Evolutionary conservation across 2,113 vertebrate genomes (phyloP).

Genomic region (Perca flavescens): DNA sequence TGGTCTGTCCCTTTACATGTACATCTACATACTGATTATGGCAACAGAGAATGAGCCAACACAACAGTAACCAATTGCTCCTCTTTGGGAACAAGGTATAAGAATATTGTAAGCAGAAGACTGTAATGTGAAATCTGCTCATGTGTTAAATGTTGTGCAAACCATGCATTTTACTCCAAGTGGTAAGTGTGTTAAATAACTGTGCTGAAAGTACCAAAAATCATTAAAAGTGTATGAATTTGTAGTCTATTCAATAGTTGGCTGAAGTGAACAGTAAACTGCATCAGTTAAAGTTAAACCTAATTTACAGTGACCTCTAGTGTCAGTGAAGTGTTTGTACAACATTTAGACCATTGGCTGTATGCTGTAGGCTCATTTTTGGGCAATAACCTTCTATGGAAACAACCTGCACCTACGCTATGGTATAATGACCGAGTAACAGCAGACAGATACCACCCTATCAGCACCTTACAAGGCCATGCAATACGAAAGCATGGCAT

Average conservation of each 20-base stretch:
- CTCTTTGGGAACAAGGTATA: neutral
- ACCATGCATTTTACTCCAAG: neutral
- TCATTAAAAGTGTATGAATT: neutral
- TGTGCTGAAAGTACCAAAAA: neutral
- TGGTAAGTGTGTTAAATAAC: neutral
- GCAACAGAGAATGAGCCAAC: neutral
- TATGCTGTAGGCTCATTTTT: too few relatives aligned
- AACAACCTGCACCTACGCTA: neutral
- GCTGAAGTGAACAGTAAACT: too few relatives aligned
- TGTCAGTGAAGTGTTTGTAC: neutral
- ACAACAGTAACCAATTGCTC: neutral
- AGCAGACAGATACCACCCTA: neutral
- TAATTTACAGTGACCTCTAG: constrained; percentile 3
- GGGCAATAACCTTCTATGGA: neutral
- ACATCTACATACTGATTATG: neutral
- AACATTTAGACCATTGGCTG: neutral
- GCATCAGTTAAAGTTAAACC: neutral
- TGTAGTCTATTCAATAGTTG: neutral
- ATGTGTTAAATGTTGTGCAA: neutral
- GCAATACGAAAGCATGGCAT: neutral
- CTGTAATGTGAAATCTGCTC: neutral
- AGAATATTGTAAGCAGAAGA: neutral
- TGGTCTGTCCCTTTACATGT: neutral
- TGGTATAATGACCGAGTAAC: neutral
- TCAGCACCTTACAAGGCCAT: neutral